Base-by-base conservation (phyloP, 2,113 vertebrate genomes). In the Indri indri region DNA sequence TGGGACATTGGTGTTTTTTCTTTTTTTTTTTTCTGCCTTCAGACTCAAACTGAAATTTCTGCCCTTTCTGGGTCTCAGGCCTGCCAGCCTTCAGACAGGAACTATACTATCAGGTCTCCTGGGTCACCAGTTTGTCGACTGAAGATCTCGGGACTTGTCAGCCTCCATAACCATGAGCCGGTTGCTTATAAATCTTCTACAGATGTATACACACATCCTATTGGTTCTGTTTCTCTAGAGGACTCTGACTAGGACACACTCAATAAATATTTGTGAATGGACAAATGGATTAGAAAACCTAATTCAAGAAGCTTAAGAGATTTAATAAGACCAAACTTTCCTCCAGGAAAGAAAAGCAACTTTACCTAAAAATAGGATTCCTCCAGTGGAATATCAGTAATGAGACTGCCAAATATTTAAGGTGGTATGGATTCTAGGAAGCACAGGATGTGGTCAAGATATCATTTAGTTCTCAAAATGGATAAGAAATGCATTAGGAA, bases 401-500 rank as follows among this genome's bases (percentile, higher is more conserved):
- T 37, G 12, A 88, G 20, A 88, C 1, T 76, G 17, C 45, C 50
- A 59, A 45, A 54, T 76, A 91, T 42, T 95, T 77, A 88, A 70
- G 50, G 23, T 50, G 42, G 52, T 65, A 50, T 17, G 22, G 45
- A 96, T 84, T 87, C 45, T n/a, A 92, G 32, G 68, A 95, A 45
- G 30, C 6, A 17, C 3, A 37, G 47, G 40, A 81, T 63, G 11
- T 77, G 47, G 23, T 63, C 27, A 88, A 73, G 71, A 82, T 65
- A 71, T 17, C 68, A 61, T 42, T 95, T 92, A 94, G 22, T n/a
- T n/a, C 34, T 94, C 40, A 85, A 57, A 92, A 86, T 47, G n/a
- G 81, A 73, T 82, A 27, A 45, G 76, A 93, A 52, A 87, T 70
- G 34, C 68, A 47, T 73, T 79, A 54, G 25, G 50, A 92, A 92